Base-by-base conservation (phyloP, 2,113 vertebrate genomes). In the Elephas maximus region DNA sequence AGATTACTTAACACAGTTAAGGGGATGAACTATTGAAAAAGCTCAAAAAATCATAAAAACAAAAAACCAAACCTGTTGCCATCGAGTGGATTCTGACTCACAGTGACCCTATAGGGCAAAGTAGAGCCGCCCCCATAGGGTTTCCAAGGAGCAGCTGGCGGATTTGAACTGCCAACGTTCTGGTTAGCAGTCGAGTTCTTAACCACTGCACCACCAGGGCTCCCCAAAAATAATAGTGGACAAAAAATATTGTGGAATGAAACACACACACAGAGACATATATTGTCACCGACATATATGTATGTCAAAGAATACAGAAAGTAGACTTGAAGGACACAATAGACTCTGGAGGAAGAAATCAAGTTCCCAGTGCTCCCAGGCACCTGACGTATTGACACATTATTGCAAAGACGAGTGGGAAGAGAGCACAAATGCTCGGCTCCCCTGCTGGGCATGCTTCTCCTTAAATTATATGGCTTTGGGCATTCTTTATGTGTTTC, bases 401-500 rank as follows among this genome's bases (percentile, higher is more conserved):
- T 71, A 26, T 45, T 83, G 21, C 48, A 37, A 80, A 71, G 74
- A 73, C 5, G 15, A 81, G 48, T 1, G 0, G 48, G 81, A 92
- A 30, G 69, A 83, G 41, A 89, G 81, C 79, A 21, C 11, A 82
- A 30, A 28, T 23, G 95, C 89, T 89, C 94, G 6, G 51, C 82
- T 11, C 77, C 67, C 91, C 88, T 89, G 23, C 97, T 67, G 84
- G 82, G 93, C 79, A 67, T 17, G 92, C 81, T 65, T 69, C 37
- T 78, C 44, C 60, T 33, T 71, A 44, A 90, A 87, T 93, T 88
- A 44, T 0, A 53, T 9, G 62, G 41, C 26, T 33, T 57, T 69
- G 89, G 6, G 51, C 24, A 73, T 93, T 88, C 86, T 90, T 92
- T 91, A 2, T 94, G 62, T 69, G 95, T 90, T 74, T 95, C 37